Evolutionary conservation across 2,113 vertebrate genomes (phyloP), one percentile per base, ranked within the genome.

Genomic region (Haemorhous mexicanus): DNA sequence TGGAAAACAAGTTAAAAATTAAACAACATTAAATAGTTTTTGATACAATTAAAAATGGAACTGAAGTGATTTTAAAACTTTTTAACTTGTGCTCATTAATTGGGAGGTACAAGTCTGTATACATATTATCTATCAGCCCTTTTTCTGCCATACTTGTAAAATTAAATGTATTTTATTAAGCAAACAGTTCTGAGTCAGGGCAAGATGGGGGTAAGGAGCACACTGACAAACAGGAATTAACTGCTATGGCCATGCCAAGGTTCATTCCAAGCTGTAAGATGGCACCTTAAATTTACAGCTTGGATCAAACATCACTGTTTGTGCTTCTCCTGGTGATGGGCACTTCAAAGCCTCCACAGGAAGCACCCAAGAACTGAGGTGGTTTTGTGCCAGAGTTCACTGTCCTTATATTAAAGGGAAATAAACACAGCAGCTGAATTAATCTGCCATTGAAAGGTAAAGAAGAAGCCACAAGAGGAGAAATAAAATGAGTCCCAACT

Each of bases 291-390:
- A 80, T 8, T 5, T 75, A 37, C 19, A 72, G 8, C 49, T 15
- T 33, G 3, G 17, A 68, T 30, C 43, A 37, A 50, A 15, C 32
- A 46, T 10, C 52, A 28, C 0, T 0, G 12, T 27, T 84, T 44
- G 43, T 78, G 8, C 37, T 70, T 24, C 46, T 39, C 37, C 64
- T 35, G 2, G 1, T n/a, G 35, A 69, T 0, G 1, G 7, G 20
- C 13, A 41, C 23, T 50, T 56, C 49, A 59, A 66, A n/a, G 5
- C 13, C 73, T 33, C 16, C 41, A 62, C 5, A 63, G 33, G 56
- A 70, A 72, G 26, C 39, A 11, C 39, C 39, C 41, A 27, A 56
- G 56, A 80, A 52, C 4, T 44, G 24, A 46, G 1, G 4, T 39
- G 30, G 2, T 61, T 49, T 7, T 16, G 16, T 7, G n/a, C 19